These are phyloP conservation scores for Dallia pectoralis DNA, from an alignment of 2,797 vertebrate species.

Conservation along the genomic window DNA sequence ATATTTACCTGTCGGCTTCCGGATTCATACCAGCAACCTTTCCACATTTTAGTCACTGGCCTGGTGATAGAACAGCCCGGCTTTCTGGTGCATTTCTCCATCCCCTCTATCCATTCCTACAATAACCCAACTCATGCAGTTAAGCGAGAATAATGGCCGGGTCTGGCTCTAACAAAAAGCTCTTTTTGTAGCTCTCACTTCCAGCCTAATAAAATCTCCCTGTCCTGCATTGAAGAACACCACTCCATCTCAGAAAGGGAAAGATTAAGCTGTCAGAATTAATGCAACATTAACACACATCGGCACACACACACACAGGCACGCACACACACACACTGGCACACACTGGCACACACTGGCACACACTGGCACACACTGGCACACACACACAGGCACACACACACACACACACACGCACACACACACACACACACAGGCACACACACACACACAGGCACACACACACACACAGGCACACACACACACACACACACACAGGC, in stretches of 20 bases:
- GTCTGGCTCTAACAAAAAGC: constrained; percentile 48
- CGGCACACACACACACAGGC: not conserved
- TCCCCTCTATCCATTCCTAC: constrained; percentile 32
- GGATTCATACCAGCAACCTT: constrained; percentile 24
- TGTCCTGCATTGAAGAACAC: constrained; percentile 45
- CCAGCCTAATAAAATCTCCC: constrained; percentile 40
- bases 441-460: constrained; percentile 17
- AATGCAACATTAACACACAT: constrained; percentile 30
- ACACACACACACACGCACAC: constrained; percentile 35
- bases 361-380: constrained; percentile 22
- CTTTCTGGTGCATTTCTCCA: constrained; percentile 38
- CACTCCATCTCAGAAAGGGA: constrained; percentile 54
- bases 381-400: too few species aligned
- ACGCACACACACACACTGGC: constrained; percentile 14
- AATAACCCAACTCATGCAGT: constrained; percentile 29
- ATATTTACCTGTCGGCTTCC: not conserved
- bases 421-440: constrained; percentile 22
- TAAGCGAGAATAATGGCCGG: constrained; percentile 44
- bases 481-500: constrained; percentile 3
- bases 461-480: constrained; percentile 8
- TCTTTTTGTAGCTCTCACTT: constrained; percentile 20
- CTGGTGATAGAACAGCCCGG: not conserved
- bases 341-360: constrained; percentile 4
- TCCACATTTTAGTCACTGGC: constrained; percentile 36
- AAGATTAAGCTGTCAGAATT: constrained; percentile 48